Evolutionary conservation across 1,140 invertebrate genomes (phyloP).

Genomic region (Archivesica marissinica): DNA sequence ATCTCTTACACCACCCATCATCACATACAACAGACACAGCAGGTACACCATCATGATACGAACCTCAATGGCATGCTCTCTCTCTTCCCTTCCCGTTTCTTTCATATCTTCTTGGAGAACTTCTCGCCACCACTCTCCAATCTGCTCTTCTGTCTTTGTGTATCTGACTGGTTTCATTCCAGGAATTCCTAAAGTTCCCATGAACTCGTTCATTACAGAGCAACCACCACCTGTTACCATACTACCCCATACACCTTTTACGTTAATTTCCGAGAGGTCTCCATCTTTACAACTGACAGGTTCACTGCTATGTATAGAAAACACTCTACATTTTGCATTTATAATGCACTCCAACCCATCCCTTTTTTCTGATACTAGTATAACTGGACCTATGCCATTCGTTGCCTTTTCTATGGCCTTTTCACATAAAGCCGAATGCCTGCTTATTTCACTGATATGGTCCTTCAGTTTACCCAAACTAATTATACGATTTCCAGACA

Average conservation of each 20-base stretch:
- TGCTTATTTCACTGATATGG: background rate
- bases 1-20: constrained; percentile 46
- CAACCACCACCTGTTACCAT: constrained; percentile 17
- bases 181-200: background rate
- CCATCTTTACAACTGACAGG: background rate
- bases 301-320: background rate
- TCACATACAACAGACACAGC: constrained; percentile 35
- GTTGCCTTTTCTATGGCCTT: background rate
- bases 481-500: constrained; percentile 1
- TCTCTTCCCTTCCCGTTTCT: background rate
- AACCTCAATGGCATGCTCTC: background rate
- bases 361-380: background rate
- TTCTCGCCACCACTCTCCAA: constrained; percentile 21
- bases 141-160: constrained; percentile 5
- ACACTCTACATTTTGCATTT: background rate
- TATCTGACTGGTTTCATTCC: background rate
- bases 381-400: background rate
- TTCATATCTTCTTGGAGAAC: constrained; percentile 20
- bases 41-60: constrained; percentile 32
- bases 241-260: constrained; percentile 28
- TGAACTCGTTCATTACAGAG: background rate
- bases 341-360: background rate
- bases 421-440: background rate
- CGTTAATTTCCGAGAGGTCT: constrained; percentile 10
- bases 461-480: background rate